phyloP scores from a whole-genome alignment of 2,113 vertebrate species.

The Pycnonotus jocosus region DNA sequence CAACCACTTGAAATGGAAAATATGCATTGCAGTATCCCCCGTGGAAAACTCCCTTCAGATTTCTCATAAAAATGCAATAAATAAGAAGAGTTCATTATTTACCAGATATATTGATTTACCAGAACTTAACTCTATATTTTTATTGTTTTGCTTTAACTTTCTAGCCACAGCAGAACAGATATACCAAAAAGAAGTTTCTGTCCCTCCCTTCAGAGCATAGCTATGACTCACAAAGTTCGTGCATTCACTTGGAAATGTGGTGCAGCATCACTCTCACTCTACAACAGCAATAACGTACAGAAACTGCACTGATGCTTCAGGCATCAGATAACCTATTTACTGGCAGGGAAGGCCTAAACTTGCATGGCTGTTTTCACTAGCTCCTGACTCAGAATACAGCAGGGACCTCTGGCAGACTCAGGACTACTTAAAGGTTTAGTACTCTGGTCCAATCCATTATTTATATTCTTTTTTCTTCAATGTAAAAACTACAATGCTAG shows the following conservation, averaged over 20 bases:
- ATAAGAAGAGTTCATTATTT: neutral
- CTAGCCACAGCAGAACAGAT: neutral
- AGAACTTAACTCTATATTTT: neutral
- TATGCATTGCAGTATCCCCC: neutral
- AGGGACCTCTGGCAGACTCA: neutral
- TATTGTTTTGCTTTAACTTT: neutral
- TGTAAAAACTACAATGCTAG: neutral
- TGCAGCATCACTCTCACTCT: neutral
- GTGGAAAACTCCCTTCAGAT: neutral
- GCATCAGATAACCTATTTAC: constrained; percentile 1
- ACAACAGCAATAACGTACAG: neutral
- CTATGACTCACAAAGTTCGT: neutral
- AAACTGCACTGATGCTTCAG: neutral
- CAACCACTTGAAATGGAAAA: neutral
- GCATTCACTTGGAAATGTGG: neutral
- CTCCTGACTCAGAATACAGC: neutral
- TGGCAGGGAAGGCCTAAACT: neutral
- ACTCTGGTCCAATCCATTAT: neutral
- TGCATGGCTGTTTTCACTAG: neutral
- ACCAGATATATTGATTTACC: neutral
- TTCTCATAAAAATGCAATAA: neutral
- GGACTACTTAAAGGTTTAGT: neutral
- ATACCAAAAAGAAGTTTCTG: neutral
- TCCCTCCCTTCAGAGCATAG: neutral
- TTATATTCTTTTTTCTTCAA: neutral